A percentile compares a stretch with the other conserved stretches of the same genome.
These are phyloP conservation scores for Drosophila colorata DNA, from an alignment of 2,888 invertebrate genomes.

Conservation along the genomic window DNA sequence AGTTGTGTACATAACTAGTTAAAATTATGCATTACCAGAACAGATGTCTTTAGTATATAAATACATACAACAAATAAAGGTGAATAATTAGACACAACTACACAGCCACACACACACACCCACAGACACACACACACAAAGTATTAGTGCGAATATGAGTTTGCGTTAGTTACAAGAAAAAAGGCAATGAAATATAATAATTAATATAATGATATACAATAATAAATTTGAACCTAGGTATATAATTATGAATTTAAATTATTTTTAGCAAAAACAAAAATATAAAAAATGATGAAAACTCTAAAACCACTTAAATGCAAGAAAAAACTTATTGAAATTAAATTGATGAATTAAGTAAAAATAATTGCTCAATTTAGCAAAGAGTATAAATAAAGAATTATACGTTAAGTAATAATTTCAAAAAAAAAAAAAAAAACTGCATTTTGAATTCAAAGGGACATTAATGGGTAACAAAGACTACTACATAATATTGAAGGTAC, in stretches of 20 bases:
- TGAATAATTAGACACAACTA: conserved; percentile 62
- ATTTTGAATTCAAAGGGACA: conserved; percentile 8
- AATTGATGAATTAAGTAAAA: conserved; percentile 79
- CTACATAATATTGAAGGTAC: no score
- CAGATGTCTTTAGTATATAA: conserved; percentile 66
- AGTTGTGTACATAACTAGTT: conserved; percentile 81
- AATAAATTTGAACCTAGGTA: conserved; percentile 78
- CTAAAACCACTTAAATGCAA: conserved; percentile 68
- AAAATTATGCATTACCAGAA: conserved; percentile 65
- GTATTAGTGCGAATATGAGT: conserved; percentile 56
- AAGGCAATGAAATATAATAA: conserved; percentile 49
- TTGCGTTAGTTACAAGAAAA: conserved; percentile 45
- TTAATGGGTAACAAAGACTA: no score
- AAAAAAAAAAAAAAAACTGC: conserved; percentile 21
- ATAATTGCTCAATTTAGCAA: conserved; percentile 85
- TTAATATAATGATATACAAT: conserved; percentile 71
- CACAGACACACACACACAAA: conserved; percentile 38
- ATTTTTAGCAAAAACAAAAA: conserved; percentile 76
- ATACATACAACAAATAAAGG: conserved; percentile 59
- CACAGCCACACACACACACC: conserved; percentile 25
- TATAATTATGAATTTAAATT: conserved; percentile 80
- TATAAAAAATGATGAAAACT: conserved; percentile 53
- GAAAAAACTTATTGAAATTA: conserved; percentile 66
- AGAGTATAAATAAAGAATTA: conserved; percentile 83
- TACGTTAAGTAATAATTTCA: conserved; percentile 84